Conservation (phyloP, 92 coral and sea anemone genomes). For the Palythoa heliodiscus region DNA sequence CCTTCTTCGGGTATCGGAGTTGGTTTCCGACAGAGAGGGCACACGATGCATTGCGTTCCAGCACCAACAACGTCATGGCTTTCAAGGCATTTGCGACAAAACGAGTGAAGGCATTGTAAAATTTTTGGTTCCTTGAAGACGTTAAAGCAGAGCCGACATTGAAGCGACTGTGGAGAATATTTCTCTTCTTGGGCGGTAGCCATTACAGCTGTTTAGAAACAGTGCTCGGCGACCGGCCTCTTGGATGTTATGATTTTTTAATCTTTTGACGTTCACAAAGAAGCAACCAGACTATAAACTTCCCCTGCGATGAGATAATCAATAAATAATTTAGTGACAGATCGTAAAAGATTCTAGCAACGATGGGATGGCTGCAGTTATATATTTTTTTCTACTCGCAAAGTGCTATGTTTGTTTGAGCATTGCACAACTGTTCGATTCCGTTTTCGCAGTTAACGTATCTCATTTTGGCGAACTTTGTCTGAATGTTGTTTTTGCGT, state of each 20-base stretch:
- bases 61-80: slow-evolving; percentile 88
- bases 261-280: slow-evolving; percentile 65
- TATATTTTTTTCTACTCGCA: background rate
- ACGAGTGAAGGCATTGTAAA: slow-evolving; percentile 81
- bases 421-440: background rate
- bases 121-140: slow-evolving; percentile 86
- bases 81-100: slow-evolving; percentile 87
- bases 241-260: slow-evolving; percentile 75
- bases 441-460: background rate
- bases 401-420: slow-evolving; percentile 4
- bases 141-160: slow-evolving; percentile 79
- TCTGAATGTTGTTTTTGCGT: background rate
- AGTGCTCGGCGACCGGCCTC: slow-evolving; percentile 14
- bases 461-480: background rate
- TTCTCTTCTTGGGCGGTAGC: slow-evolving; percentile 83
- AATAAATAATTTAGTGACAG: slow-evolving; percentile 20
- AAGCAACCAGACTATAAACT: slow-evolving; percentile 43
- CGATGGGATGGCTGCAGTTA: background rate
- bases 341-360: background rate
- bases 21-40: slow-evolving; percentile 88
- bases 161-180: slow-evolving; percentile 86
- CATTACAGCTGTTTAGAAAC: slow-evolving; percentile 55
- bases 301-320: slow-evolving; percentile 66
- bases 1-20: slow-evolving; percentile 85
- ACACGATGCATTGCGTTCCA: slow-evolving; percentile 83